These are phyloP conservation scores for Zeus faber DNA, from an alignment of 2,113 vertebrate species.

Conservation along the genomic window DNA sequence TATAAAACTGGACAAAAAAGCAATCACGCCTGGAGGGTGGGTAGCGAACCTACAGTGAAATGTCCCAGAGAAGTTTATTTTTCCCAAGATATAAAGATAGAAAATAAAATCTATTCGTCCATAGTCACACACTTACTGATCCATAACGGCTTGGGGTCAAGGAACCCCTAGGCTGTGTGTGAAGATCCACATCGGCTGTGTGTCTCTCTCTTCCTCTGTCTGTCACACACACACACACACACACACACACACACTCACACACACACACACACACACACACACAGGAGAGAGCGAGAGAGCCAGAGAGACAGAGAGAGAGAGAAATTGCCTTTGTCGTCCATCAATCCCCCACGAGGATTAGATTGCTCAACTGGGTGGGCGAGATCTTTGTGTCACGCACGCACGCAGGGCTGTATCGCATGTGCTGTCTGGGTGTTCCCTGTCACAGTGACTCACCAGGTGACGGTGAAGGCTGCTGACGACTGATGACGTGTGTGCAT, in stretches of 20 bases:
- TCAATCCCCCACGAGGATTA: slow-evolving; percentile 15
- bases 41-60: no score
- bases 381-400: slow-evolving; percentile 27
- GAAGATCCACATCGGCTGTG: no score
- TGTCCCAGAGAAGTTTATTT: no score
- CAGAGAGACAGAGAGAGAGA: background rate
- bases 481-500: slow-evolving; percentile 34
- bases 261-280: background rate
- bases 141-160: no score
- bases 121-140: no score
- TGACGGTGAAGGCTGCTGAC: slow-evolving; percentile 39
- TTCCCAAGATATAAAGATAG: no score
- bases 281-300: background rate
- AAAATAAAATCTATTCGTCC: no score
- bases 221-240: background rate
- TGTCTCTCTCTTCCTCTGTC: background rate
- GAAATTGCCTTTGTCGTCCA: background rate
- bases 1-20: no score
- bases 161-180: no score
- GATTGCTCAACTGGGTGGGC: slow-evolving; percentile 51
- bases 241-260: background rate
- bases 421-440: slow-evolving; percentile 51
- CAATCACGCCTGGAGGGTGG: no score
- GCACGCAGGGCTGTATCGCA: slow-evolving; percentile 23
- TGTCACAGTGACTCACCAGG: slow-evolving; percentile 49